Base-by-base conservation (phyloP, 2,888 invertebrate species). In the Epirrhoe alternata region DNA sequence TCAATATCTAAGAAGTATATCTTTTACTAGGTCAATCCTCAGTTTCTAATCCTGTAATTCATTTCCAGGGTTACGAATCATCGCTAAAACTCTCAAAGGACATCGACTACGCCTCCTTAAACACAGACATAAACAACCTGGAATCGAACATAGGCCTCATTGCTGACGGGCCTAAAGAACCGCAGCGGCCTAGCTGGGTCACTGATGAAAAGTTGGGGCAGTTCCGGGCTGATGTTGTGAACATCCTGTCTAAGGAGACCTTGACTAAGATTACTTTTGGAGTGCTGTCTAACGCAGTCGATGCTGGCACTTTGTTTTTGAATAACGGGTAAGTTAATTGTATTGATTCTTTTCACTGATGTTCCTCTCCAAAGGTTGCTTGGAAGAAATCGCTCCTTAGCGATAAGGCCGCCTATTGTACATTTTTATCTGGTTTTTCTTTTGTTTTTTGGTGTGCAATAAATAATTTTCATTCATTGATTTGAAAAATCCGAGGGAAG, bases 231-330 rank as follows among this genome's bases (percentile, higher is more conserved):
- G 80, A 80, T 1, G 82, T 85, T 0, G 49, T 82, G 12, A 69
- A 77, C 0, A 50, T 93, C 31, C 60, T 91, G 10, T 86, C 89
- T 0, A 87, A 82, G 54, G 87, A 90, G 64, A 81, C 85, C 0
- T 52, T 92, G 31, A 88, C 88, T 0, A 92, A 87, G 70, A 76
- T 89, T 6, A 77, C 84, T 0, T 93, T 94, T 76, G 89, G 89
- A 0, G 45, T 87, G 0, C 38, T 92, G 6, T 83, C 79, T 38
- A 93, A 94, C 70, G 57, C 83, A 5, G 86, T 92, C 0, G 94
- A 94, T 73, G 91, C 86, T 63, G 85, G 87, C 0, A 93, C 92
- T 0, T 71, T 93, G 69, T 91, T 89, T 70, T 77, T 92, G 58
- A 92, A 93, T 76, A 86, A 78, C 61, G 90, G 88, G 93, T 93